Conservation (phyloP, 92 coral and sea anemone genomes). For the Phymanthus crucifer region DNA sequence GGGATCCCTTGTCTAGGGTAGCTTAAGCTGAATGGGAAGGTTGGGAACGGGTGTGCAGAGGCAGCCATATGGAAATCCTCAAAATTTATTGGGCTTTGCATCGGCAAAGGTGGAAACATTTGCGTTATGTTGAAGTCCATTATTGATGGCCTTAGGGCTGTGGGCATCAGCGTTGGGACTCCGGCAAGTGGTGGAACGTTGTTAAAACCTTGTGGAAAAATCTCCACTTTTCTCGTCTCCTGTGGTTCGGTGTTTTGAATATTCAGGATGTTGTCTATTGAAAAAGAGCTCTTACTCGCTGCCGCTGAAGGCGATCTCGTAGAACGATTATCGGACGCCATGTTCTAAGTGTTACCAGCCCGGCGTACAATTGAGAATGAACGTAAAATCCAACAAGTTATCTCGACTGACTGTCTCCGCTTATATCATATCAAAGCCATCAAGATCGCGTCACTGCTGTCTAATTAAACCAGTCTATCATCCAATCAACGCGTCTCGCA, state of each 20-base stretch:
- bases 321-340: slow-evolving; percentile 32
- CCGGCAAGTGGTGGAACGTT: slow-evolving; percentile 17
- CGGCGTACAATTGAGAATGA: slow-evolving; percentile 28
- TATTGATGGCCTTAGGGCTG: slow-evolving; percentile 25
- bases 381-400: slow-evolving; percentile 29
- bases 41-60: slow-evolving; percentile 27
- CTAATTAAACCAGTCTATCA: slow-evolving; percentile 38
- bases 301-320: slow-evolving; percentile 15
- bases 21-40: slow-evolving; percentile 23
- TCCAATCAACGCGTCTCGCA: slow-evolving; percentile 21
- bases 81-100: slow-evolving; percentile 27
- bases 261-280: slow-evolving; percentile 29
- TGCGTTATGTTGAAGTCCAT: slow-evolving; percentile 24
- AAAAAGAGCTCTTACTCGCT: slow-evolving; percentile 20
- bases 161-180: slow-evolving; percentile 25
- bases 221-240: slow-evolving; percentile 33
- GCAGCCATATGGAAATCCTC: slow-evolving; percentile 19
- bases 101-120: slow-evolving; percentile 22
- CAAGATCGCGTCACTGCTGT: slow-evolving; percentile 39
- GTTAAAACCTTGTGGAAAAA: slow-evolving; percentile 26
- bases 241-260: slow-evolving; percentile 12
- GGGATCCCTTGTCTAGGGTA: slow-evolving; percentile 35
- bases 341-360: slow-evolving; percentile 30
- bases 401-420: slow-evolving; percentile 25
- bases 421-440: slow-evolving; percentile 36